Evolutionary conservation across 1,140 invertebrate genomes (phyloP).

Genomic region (Caerostris darwini): DNA sequence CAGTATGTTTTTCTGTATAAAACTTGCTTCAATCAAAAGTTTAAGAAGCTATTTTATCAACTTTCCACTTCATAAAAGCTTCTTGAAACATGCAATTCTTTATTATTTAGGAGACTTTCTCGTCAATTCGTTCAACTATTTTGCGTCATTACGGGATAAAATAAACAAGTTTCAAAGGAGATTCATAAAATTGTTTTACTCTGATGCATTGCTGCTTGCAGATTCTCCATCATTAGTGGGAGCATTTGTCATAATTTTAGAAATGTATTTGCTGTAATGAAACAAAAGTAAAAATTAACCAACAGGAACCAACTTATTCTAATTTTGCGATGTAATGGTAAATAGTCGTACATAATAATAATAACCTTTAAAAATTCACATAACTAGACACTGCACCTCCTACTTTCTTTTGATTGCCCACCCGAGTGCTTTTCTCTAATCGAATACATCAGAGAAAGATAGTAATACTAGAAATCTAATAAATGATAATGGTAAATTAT

Average conservation of each 20-base stretch:
- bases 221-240: background rate
- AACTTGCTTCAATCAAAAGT: background rate
- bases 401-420: too few relatives aligned
- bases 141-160: background rate
- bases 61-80: constrained; percentile 12
- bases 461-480: too few relatives aligned
- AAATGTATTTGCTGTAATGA: constrained; percentile 33
- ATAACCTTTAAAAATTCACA: too few relatives aligned
- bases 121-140: background rate
- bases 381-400: too few relatives aligned
- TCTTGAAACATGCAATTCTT: background rate
- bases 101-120: background rate
- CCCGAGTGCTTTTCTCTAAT: too few relatives aligned
- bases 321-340: too few relatives aligned
- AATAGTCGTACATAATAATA: too few relatives aligned
- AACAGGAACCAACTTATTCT: too few relatives aligned
- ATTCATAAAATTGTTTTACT: background rate
- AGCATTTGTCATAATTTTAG: background rate
- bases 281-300: background rate
- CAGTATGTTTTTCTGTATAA: background rate
- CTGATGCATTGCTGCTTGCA: background rate
- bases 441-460: too few relatives aligned
- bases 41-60: background rate
- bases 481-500: too few relatives aligned
- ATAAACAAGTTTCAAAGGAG: background rate